Evolutionary conservation across 2,113 vertebrate genomes (phyloP), one percentile per base, ranked within the genome.

Genomic region (Anarrhichthys ocellatus): DNA sequence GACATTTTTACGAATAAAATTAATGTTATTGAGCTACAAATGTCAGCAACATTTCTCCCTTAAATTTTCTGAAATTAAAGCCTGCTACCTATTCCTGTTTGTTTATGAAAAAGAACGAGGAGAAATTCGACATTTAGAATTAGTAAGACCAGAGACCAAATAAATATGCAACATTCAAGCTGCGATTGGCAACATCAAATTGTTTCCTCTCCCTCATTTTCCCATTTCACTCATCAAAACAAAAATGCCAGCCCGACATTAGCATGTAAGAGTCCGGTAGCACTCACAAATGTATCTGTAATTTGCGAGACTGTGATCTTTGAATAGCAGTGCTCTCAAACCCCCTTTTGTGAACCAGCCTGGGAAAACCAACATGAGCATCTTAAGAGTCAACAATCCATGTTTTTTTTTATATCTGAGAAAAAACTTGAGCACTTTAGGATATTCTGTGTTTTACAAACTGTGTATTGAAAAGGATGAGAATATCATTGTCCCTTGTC

Each of bases 161-260:
- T 74, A 61, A 29, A 46, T 74, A 61, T 66, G 52, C 29, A 38
- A 36, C 0, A 27, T 73, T 7, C 9, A 40, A 50, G n/a, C 54
- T 63, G 17, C 42, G 24, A 69, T 52, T 63, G 56, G n/a, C 40
- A 67, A 61, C 22, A 38, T 59, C 7, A 38, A 14, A 36, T 22
- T 40, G 20, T 85, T 61, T 66, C 32, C n/a, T n/a, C 22, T 32
- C n/a, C 11, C 14, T 76, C n/a, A 75, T 59, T 56, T 65, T 58
- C 48, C 52, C 14, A 0, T 75, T 48, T 52, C 11, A 24, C 24
- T 52, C 27, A 62, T 77, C 27, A 73, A 68, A 81, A 54, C 52
- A 67, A 27, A 54, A 52, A 66, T 59, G n/a, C 15, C n/a, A 48
- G 6, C 52, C 69, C 29, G 67, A 22, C 29, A 48, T n/a, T 9